Percentiles rank a stretch among this genome's conserved stretches.
phyloP scores from a whole-genome alignment of 1,140 invertebrate genomes.

The Drosophila pandora region DNA sequence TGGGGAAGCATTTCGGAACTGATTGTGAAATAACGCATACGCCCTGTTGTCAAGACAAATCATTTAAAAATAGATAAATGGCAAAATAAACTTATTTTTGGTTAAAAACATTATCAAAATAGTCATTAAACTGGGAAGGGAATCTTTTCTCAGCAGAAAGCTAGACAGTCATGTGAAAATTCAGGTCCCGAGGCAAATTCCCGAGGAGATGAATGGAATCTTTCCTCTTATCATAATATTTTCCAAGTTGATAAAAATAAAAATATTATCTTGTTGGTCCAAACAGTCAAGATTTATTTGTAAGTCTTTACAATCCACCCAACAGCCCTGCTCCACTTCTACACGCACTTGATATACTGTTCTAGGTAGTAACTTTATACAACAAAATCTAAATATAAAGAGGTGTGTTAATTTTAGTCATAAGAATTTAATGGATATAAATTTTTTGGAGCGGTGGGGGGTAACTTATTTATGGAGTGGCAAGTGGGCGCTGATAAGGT shows the following conservation, averaged over 20 bases:
- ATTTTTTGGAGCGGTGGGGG: slow-evolving; percentile 7
- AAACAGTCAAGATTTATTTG: slow-evolving; percentile 6
- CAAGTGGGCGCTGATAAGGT: slow-evolving; percentile 19
- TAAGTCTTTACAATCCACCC: not conserved
- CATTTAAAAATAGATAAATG: not conserved
- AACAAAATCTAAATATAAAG: slow-evolving; percentile 20
- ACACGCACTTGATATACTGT: slow-evolving; percentile 5
- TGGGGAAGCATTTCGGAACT: not conserved
- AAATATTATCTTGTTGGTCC: not conserved
- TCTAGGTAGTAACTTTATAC: slow-evolving; percentile 3
- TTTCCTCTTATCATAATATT: slow-evolving; percentile 20
- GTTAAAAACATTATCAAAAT: not conserved
- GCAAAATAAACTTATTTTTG: not conserved
- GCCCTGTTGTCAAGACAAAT: slow-evolving; percentile 25
- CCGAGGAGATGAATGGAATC: slow-evolving; percentile 5
- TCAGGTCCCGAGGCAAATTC: slow-evolving; percentile 1
- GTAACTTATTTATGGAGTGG: slow-evolving; percentile 34
- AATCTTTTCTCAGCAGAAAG: slow-evolving; percentile 11
- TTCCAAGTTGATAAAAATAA: slow-evolving; percentile 29
- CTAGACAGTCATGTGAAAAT: slow-evolving; percentile 6
- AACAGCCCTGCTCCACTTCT: slow-evolving; percentile 27
- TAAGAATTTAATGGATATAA: slow-evolving; percentile 9
- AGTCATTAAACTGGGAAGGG: slow-evolving; percentile 14
- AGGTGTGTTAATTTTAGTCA: not conserved
- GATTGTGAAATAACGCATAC: slow-evolving; percentile 31